Conservation (phyloP, 2,113 vertebrate species). For the Perca schrenkii region DNA sequence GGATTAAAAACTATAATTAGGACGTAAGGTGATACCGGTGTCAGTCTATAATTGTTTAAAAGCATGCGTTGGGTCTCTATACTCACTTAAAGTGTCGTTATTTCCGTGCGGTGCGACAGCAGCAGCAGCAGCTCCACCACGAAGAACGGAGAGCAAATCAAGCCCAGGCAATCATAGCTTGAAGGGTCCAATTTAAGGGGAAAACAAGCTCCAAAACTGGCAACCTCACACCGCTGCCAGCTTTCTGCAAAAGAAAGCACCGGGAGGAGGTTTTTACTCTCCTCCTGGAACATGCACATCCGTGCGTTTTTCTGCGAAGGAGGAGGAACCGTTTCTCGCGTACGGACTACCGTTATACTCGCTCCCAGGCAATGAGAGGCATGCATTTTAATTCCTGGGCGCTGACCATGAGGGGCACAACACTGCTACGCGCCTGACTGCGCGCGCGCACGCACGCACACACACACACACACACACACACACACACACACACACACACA, state of each 20-base stretch:
- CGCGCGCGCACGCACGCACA: conserved; percentile 17
- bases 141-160: neutral
- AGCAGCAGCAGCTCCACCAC: conserved; percentile 2
- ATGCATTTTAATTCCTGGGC: conserved; percentile 54
- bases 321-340: conserved; percentile 30
- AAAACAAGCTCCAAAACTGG: conserved; percentile 34
- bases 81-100: conserved; percentile 67
- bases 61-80: neutral
- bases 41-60: neutral
- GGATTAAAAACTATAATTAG: conserved; percentile 32
- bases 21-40: neutral
- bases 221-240: conserved; percentile 29
- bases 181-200: conserved; percentile 30
- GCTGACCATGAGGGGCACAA: conserved; percentile 58
- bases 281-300: conserved; percentile 24
- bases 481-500: conserved; percentile 36
- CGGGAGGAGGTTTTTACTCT: conserved; percentile 18
- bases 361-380: conserved; percentile 45
- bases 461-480: conserved; percentile 1
- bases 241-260: neutral
- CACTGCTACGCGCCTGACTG: conserved; percentile 68
- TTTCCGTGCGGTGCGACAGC: conserved; percentile 32
- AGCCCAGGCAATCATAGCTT: conserved; percentile 18
- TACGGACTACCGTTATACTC: conserved; percentile 10
- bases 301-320: conserved; percentile 17